Evolutionary conservation across 2,797 vertebrate species (phyloP), one percentile per base, ranked within the genome.

Genomic region (Xiphorhynchus erythropygius): DNA sequence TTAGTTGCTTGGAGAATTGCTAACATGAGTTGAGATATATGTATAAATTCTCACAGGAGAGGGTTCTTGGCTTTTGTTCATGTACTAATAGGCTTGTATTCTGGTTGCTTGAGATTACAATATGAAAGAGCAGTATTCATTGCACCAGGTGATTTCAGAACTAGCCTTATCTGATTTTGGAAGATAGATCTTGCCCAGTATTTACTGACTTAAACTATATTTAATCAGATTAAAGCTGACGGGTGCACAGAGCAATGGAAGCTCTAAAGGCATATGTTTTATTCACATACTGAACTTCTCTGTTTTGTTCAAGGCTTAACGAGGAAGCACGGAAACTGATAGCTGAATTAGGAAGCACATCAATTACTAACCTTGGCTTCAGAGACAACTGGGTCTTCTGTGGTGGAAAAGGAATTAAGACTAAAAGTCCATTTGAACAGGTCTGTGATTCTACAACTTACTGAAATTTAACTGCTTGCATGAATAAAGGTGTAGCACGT

Each of bases 311-410:
- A 84, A 99, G 99, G 93, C 98, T 99, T 60, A 99, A 98, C 3
- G 98, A 99, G 9, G 99, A 99, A 91, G 99, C 99, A 41, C 98
- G 98, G 79, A 98, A 98, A 55, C 97, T 99, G 42, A 98, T 99
- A 0, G 71, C 98, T 37, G 98, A 99, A 6, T 92, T 99, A 55
- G 99, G 99, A 64, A 99, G 99, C 96, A 96, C 99, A 0, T 97
- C 94, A 7, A 98, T 99, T 88, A 96, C 35, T n/a, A 98, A 92
- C 33, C 81, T 99, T 89, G 98, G 98, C 73, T 99, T 99, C 89
- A 98, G 99, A 96, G 99, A 99, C 96, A 99, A 99, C 98, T 99
- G 99, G 99, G 98, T 99, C 93, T 99, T 99, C 97, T 99, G 99
- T 2, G 99, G 99, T 90, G 99, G 99, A 49, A 99, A 99, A 98